These are phyloP conservation scores for Philopotamus ludificatus DNA, from an alignment of 1,140 invertebrate species.

Conservation along the genomic window DNA sequence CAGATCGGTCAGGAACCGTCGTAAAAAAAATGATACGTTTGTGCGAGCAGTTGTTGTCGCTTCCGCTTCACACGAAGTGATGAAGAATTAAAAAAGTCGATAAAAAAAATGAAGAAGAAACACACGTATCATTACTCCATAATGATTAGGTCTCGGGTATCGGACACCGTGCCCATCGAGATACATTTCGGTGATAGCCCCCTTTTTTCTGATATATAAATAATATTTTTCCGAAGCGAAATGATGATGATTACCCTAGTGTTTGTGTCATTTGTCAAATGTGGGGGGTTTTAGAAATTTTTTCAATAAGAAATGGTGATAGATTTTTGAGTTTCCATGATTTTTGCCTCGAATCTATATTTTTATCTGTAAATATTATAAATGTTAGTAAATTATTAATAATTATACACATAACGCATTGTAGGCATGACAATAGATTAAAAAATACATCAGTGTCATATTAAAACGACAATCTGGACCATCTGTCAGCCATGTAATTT, in stretches of 20 bases:
- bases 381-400: too few species aligned
- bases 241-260: too few species aligned
- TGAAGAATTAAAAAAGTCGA: not conserved
- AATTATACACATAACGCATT: too few species aligned
- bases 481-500: too few species aligned
- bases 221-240: not conserved
- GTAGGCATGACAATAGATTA: too few species aligned
- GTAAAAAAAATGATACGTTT: constrained; percentile 14
- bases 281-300: too few species aligned
- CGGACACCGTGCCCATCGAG: not conserved
- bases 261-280: too few species aligned
- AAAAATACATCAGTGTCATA: too few species aligned
- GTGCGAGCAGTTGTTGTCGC: constrained; percentile 23
- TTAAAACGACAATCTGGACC: too few species aligned
- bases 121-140: constrained; percentile 35
- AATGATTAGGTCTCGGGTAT: constrained; percentile 24
- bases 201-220: not conserved
- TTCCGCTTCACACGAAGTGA: constrained; percentile 34
- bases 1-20: not conserved
- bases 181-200: not conserved
- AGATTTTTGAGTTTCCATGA: too few species aligned
- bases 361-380: too few species aligned
- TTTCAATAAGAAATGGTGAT: too few species aligned
- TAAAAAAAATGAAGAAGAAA: constrained; percentile 11
- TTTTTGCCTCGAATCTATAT: not conserved